Conservation (phyloP, 92 coral and sea anemone species). For the Ricordea florida region DNA sequence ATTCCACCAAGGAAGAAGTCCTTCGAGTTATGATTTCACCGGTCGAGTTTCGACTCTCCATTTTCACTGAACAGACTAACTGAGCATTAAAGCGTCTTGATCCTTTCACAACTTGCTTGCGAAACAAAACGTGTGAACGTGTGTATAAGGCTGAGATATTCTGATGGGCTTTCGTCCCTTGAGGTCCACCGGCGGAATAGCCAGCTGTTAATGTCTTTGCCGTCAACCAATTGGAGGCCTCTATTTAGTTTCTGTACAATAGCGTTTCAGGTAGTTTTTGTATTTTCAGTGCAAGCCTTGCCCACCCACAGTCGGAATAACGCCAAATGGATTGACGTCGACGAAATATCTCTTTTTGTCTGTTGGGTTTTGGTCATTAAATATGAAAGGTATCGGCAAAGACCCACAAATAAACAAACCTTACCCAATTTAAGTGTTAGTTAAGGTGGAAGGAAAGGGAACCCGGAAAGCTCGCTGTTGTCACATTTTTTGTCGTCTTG, state of each 20-base stretch:
- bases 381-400: slow-evolving; percentile 11
- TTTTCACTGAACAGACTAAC: too few species aligned
- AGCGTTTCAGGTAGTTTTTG: slow-evolving; percentile 44
- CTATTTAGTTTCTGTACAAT: slow-evolving; percentile 2
- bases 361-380: slow-evolving; percentile 2
- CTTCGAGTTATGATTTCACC: slow-evolving; percentile 6
- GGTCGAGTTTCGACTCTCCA: slow-evolving; percentile 5
- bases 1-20: slow-evolving; percentile 17
- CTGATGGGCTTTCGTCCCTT: slow-evolving; percentile 37
- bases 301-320: slow-evolving; percentile 23
- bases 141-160: not conserved
- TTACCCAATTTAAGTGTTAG: not conserved
- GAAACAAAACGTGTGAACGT: not conserved
- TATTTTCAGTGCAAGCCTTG: not conserved
- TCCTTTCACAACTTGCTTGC: too few species aligned
- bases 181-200: slow-evolving; percentile 43
- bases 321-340: slow-evolving; percentile 9
- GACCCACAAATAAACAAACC: not conserved
- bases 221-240: slow-evolving; percentile 23
- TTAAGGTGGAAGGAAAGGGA: not conserved
- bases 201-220: slow-evolving; percentile 33
- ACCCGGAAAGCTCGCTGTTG: slow-evolving; percentile 19
- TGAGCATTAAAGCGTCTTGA: too few species aligned
- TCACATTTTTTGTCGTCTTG: not conserved
- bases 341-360: not conserved